phyloP scores from a whole-genome alignment of 2,113 vertebrate genomes.

The Chauna torquata region DNA sequence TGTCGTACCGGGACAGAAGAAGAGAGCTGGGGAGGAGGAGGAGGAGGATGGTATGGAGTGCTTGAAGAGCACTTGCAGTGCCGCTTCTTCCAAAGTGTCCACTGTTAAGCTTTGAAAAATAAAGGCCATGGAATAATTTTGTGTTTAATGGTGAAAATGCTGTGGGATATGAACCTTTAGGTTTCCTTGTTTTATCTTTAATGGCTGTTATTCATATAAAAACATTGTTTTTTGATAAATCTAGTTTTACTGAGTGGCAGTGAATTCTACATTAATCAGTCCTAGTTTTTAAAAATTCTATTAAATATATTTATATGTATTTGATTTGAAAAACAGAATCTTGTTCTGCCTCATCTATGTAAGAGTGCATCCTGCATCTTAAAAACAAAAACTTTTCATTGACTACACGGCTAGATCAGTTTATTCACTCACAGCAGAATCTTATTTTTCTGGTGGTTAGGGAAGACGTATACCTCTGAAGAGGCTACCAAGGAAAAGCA shows the following conservation, averaged over 20 bases:
- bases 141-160: not conserved
- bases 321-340: not conserved
- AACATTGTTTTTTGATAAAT: not conserved
- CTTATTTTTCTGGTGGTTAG: not conserved
- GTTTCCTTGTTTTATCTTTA: not conserved
- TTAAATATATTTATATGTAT: not conserved
- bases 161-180: not conserved
- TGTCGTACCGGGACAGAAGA: not conserved
- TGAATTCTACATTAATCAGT: not conserved
- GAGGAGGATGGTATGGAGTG: not conserved
- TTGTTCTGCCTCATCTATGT: not conserved
- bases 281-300: not conserved
- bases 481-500: not conserved
- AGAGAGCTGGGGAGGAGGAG: not conserved
- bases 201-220: not conserved
- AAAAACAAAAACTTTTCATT: not conserved
- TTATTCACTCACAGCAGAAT: not conserved
- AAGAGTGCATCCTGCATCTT: not conserved
- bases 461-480: not conserved
- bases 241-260: not conserved
- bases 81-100: not conserved
- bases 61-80: too few relatives aligned
- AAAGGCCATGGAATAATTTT: not conserved
- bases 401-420: not conserved
- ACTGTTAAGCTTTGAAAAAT: not conserved